Evolutionary conservation across 2,888 invertebrate genomes (phyloP), one percentile per base, ranked within the genome.

Genomic region (Acronicta alni): DNA sequence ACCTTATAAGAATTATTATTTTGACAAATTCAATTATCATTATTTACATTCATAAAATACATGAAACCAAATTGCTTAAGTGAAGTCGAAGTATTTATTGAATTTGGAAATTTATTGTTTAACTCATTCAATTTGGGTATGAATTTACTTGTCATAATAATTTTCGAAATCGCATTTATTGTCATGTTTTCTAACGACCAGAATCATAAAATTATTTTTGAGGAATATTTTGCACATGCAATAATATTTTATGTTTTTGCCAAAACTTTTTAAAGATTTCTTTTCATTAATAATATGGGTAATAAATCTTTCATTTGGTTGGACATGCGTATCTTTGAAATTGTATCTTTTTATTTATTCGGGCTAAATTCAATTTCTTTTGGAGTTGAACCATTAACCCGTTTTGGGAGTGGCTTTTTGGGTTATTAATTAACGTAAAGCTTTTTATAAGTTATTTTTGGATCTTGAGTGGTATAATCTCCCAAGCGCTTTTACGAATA

Each of bases 251-350:
- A 47, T 59, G 1, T 72, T 56, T 60, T 37, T 41, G n/a, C 60
- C 59, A 56, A 53, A 39, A 41, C 44, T 61, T 3, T 67, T 38
- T 47, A 60, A 67, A 67, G 44, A 62, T 73, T 56, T 54, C 52
- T 49, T 79, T 71, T 63, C 75, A 82, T 84, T 80, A 77, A 80
- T 80, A 77, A 78, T 57, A 43, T 53, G 39, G 71, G 67, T 73
- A 62, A 80, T 81, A 82, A 83, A 85, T 85, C 77, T 81, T 67
- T 51, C 62, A 71, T 73, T 75, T 57, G 45, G 59, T 57, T 44
- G 15, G 72, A 69, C 67, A 53, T 47, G 69, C 67, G 42, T 67
- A 58, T 75, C 75, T 71, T 71, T 57, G 48, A 54, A 64, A 54
- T 47, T 15, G 38, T 16, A 32, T 17, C 41, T 63, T 75, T 67